Evolutionary conservation across 2,797 vertebrate genomes (phyloP).

Genomic region (Astyanax mexicanus): DNA sequence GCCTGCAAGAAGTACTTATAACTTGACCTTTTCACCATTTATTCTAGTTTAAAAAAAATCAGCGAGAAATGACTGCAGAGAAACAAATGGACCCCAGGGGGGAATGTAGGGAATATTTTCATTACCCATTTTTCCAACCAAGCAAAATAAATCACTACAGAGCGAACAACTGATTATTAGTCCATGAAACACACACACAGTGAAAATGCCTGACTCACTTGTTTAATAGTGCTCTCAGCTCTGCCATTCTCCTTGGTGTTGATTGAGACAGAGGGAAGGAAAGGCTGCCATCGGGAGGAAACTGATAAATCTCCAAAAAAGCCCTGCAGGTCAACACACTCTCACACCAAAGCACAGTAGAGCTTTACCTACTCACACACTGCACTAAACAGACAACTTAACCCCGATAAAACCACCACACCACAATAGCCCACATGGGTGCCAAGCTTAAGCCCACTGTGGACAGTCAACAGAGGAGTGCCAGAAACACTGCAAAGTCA

Average conservation of each 20-base stretch:
- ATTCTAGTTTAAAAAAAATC: no score
- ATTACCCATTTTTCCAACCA: not conserved
- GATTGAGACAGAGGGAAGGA: slow-evolving; percentile 71
- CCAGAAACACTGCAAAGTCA: not conserved
- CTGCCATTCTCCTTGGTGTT: not conserved
- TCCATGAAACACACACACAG: not conserved
- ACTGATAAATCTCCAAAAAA: slow-evolving; percentile 72
- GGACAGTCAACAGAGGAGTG: not conserved
- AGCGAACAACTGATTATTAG: not conserved
- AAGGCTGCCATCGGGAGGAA: slow-evolving; percentile 77
- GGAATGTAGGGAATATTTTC: not conserved
- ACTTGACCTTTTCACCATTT: no score
- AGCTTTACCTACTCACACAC: slow-evolving; percentile 28
- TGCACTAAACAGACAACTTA: slow-evolving; percentile 56
- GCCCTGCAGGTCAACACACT: slow-evolving; percentile 40
- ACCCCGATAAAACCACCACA: slow-evolving; percentile 4
- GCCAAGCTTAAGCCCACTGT: not conserved
- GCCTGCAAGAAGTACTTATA: no score
- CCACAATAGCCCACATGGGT: not conserved
- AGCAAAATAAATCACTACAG: not conserved
- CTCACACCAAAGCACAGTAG: slow-evolving; percentile 13
- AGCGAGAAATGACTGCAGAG: no score
- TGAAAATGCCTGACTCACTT: not conserved
- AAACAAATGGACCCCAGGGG: no score
- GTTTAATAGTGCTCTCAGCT: not conserved